Evolutionary conservation across 2,797 vertebrate species (phyloP), one percentile per base, ranked within the genome.

Genomic region (Syngnathus rostellatus): DNA sequence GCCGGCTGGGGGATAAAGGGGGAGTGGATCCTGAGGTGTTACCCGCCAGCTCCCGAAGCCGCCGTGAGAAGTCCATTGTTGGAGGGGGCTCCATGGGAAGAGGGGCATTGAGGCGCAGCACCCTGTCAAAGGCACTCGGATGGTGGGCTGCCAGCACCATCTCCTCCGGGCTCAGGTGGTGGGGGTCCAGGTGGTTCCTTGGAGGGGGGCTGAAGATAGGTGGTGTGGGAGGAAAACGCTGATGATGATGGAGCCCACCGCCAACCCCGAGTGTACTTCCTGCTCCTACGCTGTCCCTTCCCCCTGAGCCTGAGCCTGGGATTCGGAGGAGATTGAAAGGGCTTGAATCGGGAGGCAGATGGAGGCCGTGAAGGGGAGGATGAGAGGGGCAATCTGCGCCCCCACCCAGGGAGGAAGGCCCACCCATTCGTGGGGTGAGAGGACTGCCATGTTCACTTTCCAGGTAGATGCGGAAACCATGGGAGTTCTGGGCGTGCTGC

Each of bases 81-180:
- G 97, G 94, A 66, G 96, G 95, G 84, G 95, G 94, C 85, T 99
- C 97, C 86, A 99, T 94, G 86, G 94, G 93, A 92, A 98, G 89
- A 86, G 97, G 92, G 92, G 95, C 93, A 91, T 99, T 99, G 91
- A 99, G 94, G 91, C 97, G 95, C 91, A 98, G 94, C 93, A 98
- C 97, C 94, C 97, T 96, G 90, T 99, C 97, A 89, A 99, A 99
- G 96, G 96, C 96, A 98, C 97, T 99, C 93, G 97, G 96, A 91
- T 97, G 93, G 92, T 99, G 97, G 89, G 94, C 94, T 89, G 94
- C 96, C 90, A 99, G 92, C 87, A 94, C 95, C 94, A 99, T 92
- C 89, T 98, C 97, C 92, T 99, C 97, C 58, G 94, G 95, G 90
- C 95, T 98, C 92, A 99, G 91, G 87, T 96, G 97, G 88, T 98